A percentile compares a stretch with the other conserved stretches of the same genome.
Conservation (phyloP, 2,797 vertebrate genomes). For the Myotis vivesi region DNA sequence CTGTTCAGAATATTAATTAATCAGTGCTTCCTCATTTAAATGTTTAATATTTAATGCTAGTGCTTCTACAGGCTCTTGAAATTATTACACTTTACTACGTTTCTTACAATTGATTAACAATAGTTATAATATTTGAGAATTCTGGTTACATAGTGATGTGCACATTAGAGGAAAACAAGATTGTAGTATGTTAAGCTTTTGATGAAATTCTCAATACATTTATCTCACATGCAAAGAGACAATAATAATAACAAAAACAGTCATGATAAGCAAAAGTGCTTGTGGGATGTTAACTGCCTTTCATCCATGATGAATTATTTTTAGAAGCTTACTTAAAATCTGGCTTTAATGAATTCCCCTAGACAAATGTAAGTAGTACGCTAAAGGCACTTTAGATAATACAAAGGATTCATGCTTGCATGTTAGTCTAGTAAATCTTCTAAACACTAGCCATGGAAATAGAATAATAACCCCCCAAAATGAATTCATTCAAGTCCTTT, state of each 20-base stretch:
- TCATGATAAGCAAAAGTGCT: slow-evolving; percentile 72
- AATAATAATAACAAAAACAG: slow-evolving; percentile 73
- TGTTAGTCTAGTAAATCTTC: slow-evolving; percentile 76
- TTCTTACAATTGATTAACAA: slow-evolving; percentile 66
- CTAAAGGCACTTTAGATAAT: slow-evolving; percentile 74
- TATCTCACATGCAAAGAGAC: slow-evolving; percentile 63
- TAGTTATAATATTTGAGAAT: slow-evolving; percentile 61
- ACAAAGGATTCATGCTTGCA: slow-evolving; percentile 67
- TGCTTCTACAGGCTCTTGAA: slow-evolving; percentile 79
- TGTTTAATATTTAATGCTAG: slow-evolving; percentile 88
- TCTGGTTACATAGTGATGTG: slow-evolving; percentile 41
- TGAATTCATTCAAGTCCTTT: slow-evolving; percentile 53
- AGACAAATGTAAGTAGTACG: slow-evolving; percentile 72
- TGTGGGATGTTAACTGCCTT: slow-evolving; percentile 76
- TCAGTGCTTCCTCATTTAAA: slow-evolving; percentile 85
- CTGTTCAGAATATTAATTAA: slow-evolving; percentile 86
- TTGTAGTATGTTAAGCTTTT: slow-evolving; percentile 34
- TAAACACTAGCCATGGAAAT: slow-evolving; percentile 75
- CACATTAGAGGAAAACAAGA: slow-evolving; percentile 45
- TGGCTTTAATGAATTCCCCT: slow-evolving; percentile 74
- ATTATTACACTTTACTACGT: slow-evolving; percentile 80
- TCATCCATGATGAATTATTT: slow-evolving; percentile 79
- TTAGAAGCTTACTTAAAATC: slow-evolving; percentile 77
- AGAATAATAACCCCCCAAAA: slow-evolving; percentile 53
- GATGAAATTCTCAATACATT: slow-evolving; percentile 64